Base-by-base conservation (phyloP, 1,140 invertebrate genomes). In the Aphaenogaster floridana region DNA sequence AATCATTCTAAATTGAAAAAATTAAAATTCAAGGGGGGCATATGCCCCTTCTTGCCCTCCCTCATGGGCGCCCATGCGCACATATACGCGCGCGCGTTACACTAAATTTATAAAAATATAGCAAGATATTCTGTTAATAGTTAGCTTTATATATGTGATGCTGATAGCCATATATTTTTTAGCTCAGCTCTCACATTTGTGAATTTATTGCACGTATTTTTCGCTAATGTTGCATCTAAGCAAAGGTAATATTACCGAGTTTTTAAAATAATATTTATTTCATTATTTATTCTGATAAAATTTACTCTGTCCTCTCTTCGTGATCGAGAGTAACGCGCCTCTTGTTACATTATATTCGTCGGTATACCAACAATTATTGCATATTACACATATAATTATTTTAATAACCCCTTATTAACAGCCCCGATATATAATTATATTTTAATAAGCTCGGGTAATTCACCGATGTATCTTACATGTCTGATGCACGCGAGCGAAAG, bases 301-400 rank as follows among this genome's bases (percentile, higher is more conserved):
- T 83, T 71, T 48, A 34, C 13, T 69, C 7, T 34, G 13, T 36
- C 28, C 15, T 36, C 1, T 7, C 1, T 74, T 83, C 59, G 4
- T n/a, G 9, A 78, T 17, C 21, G 6, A 80, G 0, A 69, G 45
- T 71, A 71, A 74, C 11, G 8, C n/a, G 15, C 17, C 21, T 4
- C 7, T 48, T 13, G 34, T 34, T 36, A 71, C 2, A 34, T 79
- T 28, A 45, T 3, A 69, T 13, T 59, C n/a, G 6, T 59, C 42
- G 28, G 0, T 68, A 21, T 11, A 11, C n/a, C 15, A 45, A 39
- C 50, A 71, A 59, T 59, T 36, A 28, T 83, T 83, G 52, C 52
- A 71, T 72, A 72, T 83, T 69, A 48, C 61, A 68, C 28, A 1
- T 72, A n/a, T 48, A 83, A 74, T 83, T 59, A 83, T 83, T 48